These are phyloP conservation scores for Elymnias hypermnestra DNA, from an alignment of 1,140 invertebrate species.

Conservation along the genomic window DNA sequence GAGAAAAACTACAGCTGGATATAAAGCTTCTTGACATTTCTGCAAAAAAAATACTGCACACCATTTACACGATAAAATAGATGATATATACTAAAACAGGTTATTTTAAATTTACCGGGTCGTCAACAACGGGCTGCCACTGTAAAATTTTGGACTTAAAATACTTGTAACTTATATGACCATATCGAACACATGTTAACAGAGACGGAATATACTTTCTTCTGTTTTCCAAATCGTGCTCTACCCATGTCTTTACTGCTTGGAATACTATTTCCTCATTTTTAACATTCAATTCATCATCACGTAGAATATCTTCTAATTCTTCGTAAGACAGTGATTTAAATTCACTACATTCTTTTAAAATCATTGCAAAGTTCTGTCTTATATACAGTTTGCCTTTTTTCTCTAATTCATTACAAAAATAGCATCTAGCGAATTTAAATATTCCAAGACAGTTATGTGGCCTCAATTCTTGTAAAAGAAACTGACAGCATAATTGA, in stretches of 20 bases:
- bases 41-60: constrained; percentile 25
- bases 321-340: constrained; percentile 74
- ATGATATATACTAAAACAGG: not conserved
- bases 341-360: constrained; percentile 76
- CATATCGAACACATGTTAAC: constrained; percentile 80
- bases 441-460: constrained; percentile 82
- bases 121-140: constrained; percentile 75
- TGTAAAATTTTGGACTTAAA: constrained; percentile 79
- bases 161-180: constrained; percentile 80
- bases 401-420: constrained; percentile 77
- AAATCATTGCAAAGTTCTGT: constrained; percentile 72
- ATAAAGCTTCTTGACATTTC: constrained; percentile 66
- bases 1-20: constrained; percentile 73
- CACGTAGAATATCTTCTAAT: constrained; percentile 75
- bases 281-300: constrained; percentile 81
- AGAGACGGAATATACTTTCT: constrained; percentile 76
- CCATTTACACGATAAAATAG: no score
- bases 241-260: constrained; percentile 80
- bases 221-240: constrained; percentile 71
- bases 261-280: constrained; percentile 83
- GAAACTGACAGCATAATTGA: constrained; percentile 79
- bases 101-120: constrained; percentile 57
- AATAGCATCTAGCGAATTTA: constrained; percentile 83
- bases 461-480: constrained; percentile 73
- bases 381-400: constrained; percentile 74